Base-by-base conservation (phyloP, 2,113 vertebrate species). In the Semicossyphus pulcher region DNA sequence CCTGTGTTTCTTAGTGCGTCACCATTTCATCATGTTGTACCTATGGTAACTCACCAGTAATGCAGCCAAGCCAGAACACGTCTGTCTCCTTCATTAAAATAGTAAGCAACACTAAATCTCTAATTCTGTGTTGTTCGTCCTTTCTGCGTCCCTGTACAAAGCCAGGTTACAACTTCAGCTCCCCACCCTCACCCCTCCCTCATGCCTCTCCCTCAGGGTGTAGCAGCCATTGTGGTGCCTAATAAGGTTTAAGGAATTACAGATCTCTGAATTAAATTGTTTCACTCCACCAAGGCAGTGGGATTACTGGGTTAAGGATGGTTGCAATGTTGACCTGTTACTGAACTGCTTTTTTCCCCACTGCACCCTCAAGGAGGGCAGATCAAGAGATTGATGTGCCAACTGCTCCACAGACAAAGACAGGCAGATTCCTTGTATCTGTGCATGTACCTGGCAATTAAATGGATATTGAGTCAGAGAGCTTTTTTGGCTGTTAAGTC, bases 231-330 rank as follows among this genome's bases (percentile, higher is more conserved):
- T 87, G 85, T 90, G 88, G 78, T 86, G 79, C 84, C 72, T 91
- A 91, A 89, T 92, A 92, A 89, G 87, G 77, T 91, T 91, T 91
- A 89, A 88, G 76, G 87, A 90, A 91, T 90, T 91, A 92, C 89
- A 91, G 79, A 89, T 88, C 86, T 92, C 87, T 85, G 85, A 90
- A 93, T 91, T 90, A 91, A 90, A 92, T 92, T 94, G 91, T 76
- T 81, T 85, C 84, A 79, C 88, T 84, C 41, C 77, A 72, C 83
- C 86, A 88, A 84, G 87, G 89, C 88, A 76, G 68, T 36, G 67
- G 81, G 86, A 88, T 92, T 88, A 86, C 18, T 23, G 76, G 75
- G 85, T 89, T 87, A 83, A 80, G 57, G 58, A 49, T 6, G 18
- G 60, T 31, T 60, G 72, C 83, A 72, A 44, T 10, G 77, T 58